phyloP scores from a whole-genome alignment of 2,888 invertebrate genomes.

The Sesamia inferens region DNA sequence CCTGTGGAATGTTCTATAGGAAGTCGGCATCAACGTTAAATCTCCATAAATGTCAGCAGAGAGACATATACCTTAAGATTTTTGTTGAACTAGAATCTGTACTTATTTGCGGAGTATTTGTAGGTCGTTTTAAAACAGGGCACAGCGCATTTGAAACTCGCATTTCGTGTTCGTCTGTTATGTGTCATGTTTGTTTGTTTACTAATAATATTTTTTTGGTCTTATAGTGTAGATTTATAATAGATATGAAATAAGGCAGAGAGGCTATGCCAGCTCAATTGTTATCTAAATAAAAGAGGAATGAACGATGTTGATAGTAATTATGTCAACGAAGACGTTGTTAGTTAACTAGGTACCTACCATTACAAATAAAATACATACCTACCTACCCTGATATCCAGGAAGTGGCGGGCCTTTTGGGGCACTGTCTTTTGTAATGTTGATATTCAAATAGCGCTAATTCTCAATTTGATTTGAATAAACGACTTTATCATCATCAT shows the following conservation, averaged over 20 bases:
- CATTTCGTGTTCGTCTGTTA: too few relatives aligned
- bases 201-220: background rate
- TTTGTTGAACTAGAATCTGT: conserved; percentile 35
- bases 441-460: too few relatives aligned
- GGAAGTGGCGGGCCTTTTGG: too few relatives aligned
- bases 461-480: too few relatives aligned
- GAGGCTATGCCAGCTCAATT: background rate
- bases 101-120: conserved; percentile 2
- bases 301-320: background rate
- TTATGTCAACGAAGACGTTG: too few relatives aligned
- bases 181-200: background rate
- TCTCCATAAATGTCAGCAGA: conserved; percentile 36
- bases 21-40: conserved; percentile 47
- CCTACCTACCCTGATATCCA: too few relatives aligned
- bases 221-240: background rate
- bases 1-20: conserved; percentile 25
- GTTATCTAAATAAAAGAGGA: background rate
- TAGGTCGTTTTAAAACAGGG: conserved; percentile 1
- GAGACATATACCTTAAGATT: conserved; percentile 36
- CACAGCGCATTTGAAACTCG: too few relatives aligned
- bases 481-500: too few relatives aligned
- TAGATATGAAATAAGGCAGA: background rate
- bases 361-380: too few relatives aligned
- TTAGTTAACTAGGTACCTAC: too few relatives aligned
- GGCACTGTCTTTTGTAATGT: too few relatives aligned